A percentile compares a stretch with the other conserved stretches of the same genome.
These are phyloP conservation scores for Nipponia nippon DNA, from an alignment of 2,113 vertebrate species.

Conservation along the genomic window DNA sequence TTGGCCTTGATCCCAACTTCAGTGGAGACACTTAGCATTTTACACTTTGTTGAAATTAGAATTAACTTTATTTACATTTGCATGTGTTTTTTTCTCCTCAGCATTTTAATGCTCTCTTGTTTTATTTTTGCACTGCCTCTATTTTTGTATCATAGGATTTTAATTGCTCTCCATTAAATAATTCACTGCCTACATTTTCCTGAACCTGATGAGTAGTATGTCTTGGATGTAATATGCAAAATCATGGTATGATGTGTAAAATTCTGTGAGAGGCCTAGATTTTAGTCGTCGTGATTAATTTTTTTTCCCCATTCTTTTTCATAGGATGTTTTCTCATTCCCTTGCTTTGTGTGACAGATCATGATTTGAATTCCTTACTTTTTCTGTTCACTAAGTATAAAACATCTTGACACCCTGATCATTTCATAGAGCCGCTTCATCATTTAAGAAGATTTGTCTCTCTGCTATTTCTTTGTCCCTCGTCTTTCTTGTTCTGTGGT, in stretches of 20 bases:
- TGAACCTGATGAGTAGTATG: neutral
- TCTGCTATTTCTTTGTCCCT: neutral
- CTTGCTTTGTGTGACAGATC: neutral
- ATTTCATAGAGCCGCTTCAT: neutral
- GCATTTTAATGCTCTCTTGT: neutral
- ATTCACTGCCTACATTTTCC: neutral
- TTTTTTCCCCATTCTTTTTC: neutral
- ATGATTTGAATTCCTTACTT: neutral
- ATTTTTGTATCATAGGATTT: neutral
- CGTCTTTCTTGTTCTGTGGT: neutral
- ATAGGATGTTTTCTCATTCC: neutral
- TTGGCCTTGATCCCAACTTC: neutral
- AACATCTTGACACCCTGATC: neutral
- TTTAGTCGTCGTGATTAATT: neutral
- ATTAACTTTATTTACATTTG: neutral
- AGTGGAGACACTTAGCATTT: neutral
- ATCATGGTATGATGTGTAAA: neutral
- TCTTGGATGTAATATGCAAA: neutral
- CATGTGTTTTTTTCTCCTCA: neutral
- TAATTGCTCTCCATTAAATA: neutral
- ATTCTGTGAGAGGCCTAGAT: neutral
- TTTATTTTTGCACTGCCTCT: neutral
- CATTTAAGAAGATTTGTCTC: neutral
- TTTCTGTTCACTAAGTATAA: neutral
- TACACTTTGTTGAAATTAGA: neutral